These are phyloP conservation scores for Lasioglossum marginatum DNA, from an alignment of 2,888 invertebrate genomes.

Conservation along the genomic window DNA sequence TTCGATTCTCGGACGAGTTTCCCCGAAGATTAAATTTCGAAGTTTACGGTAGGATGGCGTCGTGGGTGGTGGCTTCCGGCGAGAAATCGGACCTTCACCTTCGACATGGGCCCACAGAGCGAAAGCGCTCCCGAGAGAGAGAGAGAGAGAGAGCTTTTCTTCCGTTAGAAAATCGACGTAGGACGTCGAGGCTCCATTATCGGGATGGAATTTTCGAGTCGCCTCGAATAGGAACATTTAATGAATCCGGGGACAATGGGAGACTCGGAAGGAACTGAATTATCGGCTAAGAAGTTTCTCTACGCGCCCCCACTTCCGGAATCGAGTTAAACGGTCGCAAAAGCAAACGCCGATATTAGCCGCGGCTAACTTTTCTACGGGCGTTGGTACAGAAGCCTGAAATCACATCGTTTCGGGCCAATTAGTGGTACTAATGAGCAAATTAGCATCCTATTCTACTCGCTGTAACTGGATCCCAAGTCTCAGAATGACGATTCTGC, in stretches of 20 bases:
- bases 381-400: neutral
- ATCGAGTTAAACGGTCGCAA: conserved; percentile 4
- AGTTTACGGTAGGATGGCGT: conserved; percentile 33
- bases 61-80: conserved; percentile 11
- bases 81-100: conserved; percentile 46
- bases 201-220: conserved; percentile 44
- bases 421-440: neutral
- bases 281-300: conserved; percentile 17
- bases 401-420: neutral
- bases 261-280: neutral
- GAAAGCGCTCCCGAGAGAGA: neutral
- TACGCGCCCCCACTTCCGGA: neutral
- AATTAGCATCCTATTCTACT: neutral
- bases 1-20: conserved; percentile 25
- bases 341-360: neutral
- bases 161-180: conserved; percentile 20
- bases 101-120: neutral
- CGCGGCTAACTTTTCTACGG: neutral
- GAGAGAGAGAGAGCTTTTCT: conserved; percentile 6
- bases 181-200: conserved; percentile 25
- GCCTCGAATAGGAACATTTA: conserved; percentile 22
- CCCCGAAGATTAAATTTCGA: conserved; percentile 51
- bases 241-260: conserved; percentile 30
- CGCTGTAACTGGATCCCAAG: neutral
- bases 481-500: neutral